Conservation (phyloP, 2,113 vertebrate species). For the Circaetus cinerascens region DNA sequence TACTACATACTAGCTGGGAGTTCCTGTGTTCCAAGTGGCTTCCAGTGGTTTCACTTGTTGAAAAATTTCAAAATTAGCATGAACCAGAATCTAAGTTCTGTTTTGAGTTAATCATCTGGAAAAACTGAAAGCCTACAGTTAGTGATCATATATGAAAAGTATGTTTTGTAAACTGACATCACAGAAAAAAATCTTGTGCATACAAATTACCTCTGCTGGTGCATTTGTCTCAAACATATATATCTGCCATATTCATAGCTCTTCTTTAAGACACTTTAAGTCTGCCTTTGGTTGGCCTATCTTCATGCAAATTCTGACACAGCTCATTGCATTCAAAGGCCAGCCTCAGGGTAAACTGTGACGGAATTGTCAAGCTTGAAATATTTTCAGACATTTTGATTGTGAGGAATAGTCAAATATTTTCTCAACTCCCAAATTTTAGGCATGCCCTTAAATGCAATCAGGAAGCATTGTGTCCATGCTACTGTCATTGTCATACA, state of each 20-base stretch:
- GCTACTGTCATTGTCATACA: neutral
- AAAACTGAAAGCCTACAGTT: neutral
- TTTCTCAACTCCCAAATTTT: neutral
- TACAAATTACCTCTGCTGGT: neutral
- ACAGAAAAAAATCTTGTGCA: neutral
- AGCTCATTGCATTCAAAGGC: neutral
- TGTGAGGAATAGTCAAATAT: neutral
- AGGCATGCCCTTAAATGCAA: neutral
- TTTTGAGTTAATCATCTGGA: neutral
- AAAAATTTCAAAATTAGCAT: neutral
- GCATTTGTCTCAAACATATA: neutral
- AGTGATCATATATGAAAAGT: neutral
- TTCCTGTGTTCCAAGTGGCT: neutral
- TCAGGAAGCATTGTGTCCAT: neutral
- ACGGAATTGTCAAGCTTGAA: neutral
- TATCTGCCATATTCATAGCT: neutral
- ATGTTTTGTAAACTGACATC: neutral
- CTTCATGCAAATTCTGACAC: neutral
- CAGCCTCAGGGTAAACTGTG: neutral
- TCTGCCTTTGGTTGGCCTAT: neutral
- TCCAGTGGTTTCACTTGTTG: neutral
- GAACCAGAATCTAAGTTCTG: neutral
- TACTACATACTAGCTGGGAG: neutral
- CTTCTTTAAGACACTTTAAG: neutral
- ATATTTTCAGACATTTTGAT: neutral